These are phyloP conservation scores for Margaritifera margaritifera DNA, from an alignment of 2,888 invertebrate genomes.

Conservation along the genomic window DNA sequence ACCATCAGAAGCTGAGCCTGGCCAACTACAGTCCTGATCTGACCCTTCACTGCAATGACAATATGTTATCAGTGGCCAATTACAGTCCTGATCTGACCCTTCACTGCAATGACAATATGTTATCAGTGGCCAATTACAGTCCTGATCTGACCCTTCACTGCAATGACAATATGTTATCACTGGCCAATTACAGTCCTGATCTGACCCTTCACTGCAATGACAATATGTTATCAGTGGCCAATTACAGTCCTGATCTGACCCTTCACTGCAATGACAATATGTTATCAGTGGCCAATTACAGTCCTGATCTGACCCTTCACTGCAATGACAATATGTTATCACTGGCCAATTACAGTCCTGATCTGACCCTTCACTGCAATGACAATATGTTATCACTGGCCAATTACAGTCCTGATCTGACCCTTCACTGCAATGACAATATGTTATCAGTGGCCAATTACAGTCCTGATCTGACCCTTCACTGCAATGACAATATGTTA, in stretches of 20 bases:
- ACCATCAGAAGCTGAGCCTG: conserved; percentile 73
- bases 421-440: conserved; percentile 61
- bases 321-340: conserved; percentile 26
- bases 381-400: conserved; percentile 50
- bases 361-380: conserved; percentile 70
- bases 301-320: conserved; percentile 71
- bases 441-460: conserved; percentile 64
- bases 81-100: conserved; percentile 70
- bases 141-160: conserved; percentile 71
- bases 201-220: conserved; percentile 66
- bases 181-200: conserved; percentile 72
- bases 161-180: conserved; percentile 1
- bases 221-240: conserved; percentile 57
- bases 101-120: conserved; percentile 45
- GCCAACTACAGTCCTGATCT: conserved; percentile 71
- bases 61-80: conserved; percentile 57
- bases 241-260: conserved; percentile 71
- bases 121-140: conserved; percentile 68
- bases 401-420: conserved; percentile 70
- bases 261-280: conserved; percentile 46
- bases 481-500: conserved; percentile 44
- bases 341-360: conserved; percentile 70
- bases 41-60: conserved; percentile 63
- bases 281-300: conserved; percentile 65
- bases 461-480: conserved; percentile 70